Evolutionary conservation across 1,140 invertebrate species (phyloP), one percentile per base, ranked within the genome.

Genomic region (Brachionus koreanus): DNA sequence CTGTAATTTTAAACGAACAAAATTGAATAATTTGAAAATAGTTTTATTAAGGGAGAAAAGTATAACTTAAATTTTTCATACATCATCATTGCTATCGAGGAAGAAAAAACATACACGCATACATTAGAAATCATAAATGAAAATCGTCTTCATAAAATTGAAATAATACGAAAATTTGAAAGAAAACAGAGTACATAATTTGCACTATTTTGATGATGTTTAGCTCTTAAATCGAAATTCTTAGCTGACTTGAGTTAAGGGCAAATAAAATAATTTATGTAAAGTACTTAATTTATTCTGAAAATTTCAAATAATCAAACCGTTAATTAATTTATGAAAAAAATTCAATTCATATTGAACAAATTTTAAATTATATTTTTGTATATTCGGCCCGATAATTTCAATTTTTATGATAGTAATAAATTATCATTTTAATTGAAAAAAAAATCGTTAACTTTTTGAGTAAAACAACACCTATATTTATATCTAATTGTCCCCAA

Each of bases 181-280:
- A 52, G 49, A 52, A 16, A 52, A 52, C 49, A 57, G 49, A 57
- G 49, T 57, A 57, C 49, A 57, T 57, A 57, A 57, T 57, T 57
- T 57, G 49, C 49, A 57, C 49, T 57, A 57, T 57, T 57, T 57
- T 19, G 49, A 57, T 57, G 49, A 19, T 7, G 49, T 19, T n/a
- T 57, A 19, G 29, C 49, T 57, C 9, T 49, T 57, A 7, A 19
- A 57, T 57, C 49, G 49, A 57, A 57, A 57, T 19, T 57, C 9
- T 5, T 19, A 49, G 43, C 43, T 23, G 49, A 25, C 49, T 57
- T 57, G n/a, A 23, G 49, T 23, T 57, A 2, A 25, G 49, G 49
- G 49, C 49, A 57, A 57, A 57, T 57, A 57, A 57, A 57, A 57
- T 57, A 57, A 57, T 57, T 57, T 57, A 57, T 57, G 49, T 19